These are phyloP conservation scores for Cydia amplana DNA, from an alignment of 1,140 invertebrate genomes.

Conservation along the genomic window DNA sequence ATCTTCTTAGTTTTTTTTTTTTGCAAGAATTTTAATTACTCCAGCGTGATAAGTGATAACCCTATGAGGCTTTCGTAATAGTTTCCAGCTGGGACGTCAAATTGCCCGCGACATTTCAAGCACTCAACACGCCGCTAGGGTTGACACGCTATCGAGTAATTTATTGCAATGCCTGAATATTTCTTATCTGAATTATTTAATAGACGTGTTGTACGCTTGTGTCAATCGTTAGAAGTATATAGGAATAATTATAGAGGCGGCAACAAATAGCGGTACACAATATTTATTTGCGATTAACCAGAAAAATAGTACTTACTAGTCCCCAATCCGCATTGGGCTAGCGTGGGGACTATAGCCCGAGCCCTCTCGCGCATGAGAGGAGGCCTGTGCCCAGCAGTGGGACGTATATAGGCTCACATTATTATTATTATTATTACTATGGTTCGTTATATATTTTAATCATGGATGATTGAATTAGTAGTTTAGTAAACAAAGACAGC, in stretches of 20 bases:
- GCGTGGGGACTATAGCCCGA: too few relatives aligned
- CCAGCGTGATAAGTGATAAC: neutral
- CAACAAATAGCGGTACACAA: neutral
- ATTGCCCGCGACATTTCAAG: constrained; percentile 27
- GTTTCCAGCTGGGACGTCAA: constrained; percentile 26
- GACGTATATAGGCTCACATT: too few relatives aligned
- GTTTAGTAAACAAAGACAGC: neutral
- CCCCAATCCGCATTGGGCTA: too few relatives aligned
- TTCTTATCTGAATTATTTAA: constrained; percentile 24
- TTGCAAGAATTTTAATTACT: neutral
- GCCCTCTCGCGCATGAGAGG: too few relatives aligned
- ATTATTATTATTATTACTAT: too few relatives aligned
- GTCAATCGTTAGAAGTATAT: neutral
- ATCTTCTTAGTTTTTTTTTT: neutral
- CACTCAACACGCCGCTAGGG: constrained; percentile 19
- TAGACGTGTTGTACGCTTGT: neutral
- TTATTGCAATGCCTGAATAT: constrained; percentile 15
- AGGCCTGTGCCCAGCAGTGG: too few relatives aligned
- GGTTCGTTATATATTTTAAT: too few relatives aligned
- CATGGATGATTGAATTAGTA: neutral
- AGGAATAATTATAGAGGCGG: neutral
- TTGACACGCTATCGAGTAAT: constrained; percentile 23
- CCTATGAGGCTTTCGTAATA: constrained; percentile 29
- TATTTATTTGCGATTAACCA: neutral
- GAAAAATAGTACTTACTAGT: neutral